Conservation (phyloP, 2,888 invertebrate species). For the Pimpla rufipes region DNA sequence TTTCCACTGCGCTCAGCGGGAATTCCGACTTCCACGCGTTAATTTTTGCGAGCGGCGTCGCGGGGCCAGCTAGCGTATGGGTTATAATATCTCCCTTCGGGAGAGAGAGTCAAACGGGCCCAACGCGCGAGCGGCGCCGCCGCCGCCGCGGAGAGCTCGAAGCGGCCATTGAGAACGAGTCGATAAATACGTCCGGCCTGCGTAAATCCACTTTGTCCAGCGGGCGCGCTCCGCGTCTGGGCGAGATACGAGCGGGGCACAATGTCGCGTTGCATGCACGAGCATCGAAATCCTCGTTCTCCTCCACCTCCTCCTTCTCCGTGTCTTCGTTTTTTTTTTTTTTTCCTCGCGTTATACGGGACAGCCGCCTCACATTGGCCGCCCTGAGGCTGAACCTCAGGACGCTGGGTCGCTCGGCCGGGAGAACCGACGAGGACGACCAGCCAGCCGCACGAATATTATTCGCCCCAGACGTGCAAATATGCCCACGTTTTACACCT, state of each 20-base stretch:
- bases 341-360: neutral
- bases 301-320: slow-evolving; percentile 14
- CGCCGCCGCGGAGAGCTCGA: slow-evolving; percentile 70
- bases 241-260: slow-evolving; percentile 62
- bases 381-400: neutral
- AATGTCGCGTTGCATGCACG: slow-evolving; percentile 60
- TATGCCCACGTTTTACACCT: slow-evolving; percentile 70
- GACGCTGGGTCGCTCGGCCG: slow-evolving; percentile 8
- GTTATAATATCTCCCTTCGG: slow-evolving; percentile 13
- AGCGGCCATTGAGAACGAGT: slow-evolving; percentile 77
- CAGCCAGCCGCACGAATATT: slow-evolving; percentile 55
- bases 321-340: neutral
- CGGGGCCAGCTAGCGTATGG: slow-evolving; percentile 25
- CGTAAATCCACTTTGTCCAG: slow-evolving; percentile 79
- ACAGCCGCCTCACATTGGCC: slow-evolving; percentile 18
- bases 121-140: slow-evolving; percentile 63
- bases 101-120: slow-evolving; percentile 12
- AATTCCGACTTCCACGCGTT: slow-evolving; percentile 44
- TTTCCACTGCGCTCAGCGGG: slow-evolving; percentile 68
- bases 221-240: slow-evolving; percentile 43
- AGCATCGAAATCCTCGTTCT: slow-evolving; percentile 42
- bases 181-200: slow-evolving; percentile 79
- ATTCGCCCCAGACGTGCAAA: slow-evolving; percentile 57
- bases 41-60: slow-evolving; percentile 59
- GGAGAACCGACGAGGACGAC: slow-evolving; percentile 33